Conservation (phyloP, 2,797 vertebrate genomes). For the Ambastaia sidthimunki region DNA sequence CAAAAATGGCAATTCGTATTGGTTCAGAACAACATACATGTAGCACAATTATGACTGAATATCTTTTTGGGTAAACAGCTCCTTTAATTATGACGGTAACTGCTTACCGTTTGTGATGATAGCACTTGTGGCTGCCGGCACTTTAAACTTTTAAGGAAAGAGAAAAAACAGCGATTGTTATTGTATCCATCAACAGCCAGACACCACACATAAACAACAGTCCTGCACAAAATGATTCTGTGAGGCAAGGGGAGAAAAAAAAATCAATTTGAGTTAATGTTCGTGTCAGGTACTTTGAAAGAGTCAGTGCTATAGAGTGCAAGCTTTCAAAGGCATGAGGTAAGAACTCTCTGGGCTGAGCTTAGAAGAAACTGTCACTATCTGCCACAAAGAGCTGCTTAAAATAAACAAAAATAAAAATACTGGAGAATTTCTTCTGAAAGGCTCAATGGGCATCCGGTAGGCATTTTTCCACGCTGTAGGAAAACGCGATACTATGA, state of each 20-base stretch:
- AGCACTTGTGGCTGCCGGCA: constrained; percentile 94
- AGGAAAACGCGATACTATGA: neutral
- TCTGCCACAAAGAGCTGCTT: constrained; percentile 2
- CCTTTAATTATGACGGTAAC: too few relatives aligned
- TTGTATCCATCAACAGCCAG: constrained; percentile 25
- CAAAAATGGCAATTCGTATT: too few relatives aligned
- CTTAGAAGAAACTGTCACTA: constrained; percentile 1
- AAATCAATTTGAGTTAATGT: neutral
- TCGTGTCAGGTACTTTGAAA: constrained; percentile 12
- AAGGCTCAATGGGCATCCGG: neutral
- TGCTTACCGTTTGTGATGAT: constrained; percentile 98
- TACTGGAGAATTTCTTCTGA: neutral
- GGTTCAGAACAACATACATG: neutral
- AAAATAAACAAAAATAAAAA: neutral
- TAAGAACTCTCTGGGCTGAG: neutral
- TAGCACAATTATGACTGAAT: too few relatives aligned
- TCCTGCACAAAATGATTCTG: neutral
- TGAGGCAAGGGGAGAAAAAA: neutral
- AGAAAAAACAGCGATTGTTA: neutral
- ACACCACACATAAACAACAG: constrained; percentile 4
- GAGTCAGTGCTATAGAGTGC: neutral
- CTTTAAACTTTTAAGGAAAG: constrained; percentile 88
- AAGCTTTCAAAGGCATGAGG: neutral
- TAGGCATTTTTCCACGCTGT: neutral
- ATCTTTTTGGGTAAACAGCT: neutral